Percentiles rank a stretch among this genome's conserved stretches.
These are phyloP conservation scores for Grammomys dolichurus DNA, from an alignment of 2,113 vertebrate genomes.

Conservation along the genomic window DNA sequence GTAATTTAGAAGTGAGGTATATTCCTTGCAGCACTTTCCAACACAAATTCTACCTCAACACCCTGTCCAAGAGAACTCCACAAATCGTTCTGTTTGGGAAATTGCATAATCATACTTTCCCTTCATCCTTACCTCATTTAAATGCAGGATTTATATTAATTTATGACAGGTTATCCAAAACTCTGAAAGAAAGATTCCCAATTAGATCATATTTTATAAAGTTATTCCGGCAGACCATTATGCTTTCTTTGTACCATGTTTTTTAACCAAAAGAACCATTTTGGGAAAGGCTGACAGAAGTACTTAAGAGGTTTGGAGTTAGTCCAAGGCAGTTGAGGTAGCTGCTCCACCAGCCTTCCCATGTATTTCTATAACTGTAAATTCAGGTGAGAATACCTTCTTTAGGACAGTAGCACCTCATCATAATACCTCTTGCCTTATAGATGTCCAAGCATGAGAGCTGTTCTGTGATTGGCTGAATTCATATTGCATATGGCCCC, in stretches of 20 bases:
- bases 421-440: not conserved
- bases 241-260: not conserved
- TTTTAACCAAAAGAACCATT: conserved; percentile 3
- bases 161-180: conserved; percentile 48
- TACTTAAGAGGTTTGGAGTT: not conserved
- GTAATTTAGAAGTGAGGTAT: conserved; percentile 47
- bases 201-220: conserved; percentile 6
- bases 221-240: conserved; percentile 27
- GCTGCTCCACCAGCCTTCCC: not conserved
- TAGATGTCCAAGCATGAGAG: not conserved
- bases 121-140: conserved; percentile 1
- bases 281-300: conserved; percentile 24
- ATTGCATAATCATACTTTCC: not conserved
- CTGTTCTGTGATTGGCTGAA: not conserved
- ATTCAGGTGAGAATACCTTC: not conserved
- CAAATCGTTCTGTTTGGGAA: conserved; percentile 12
- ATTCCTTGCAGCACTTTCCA: conserved; percentile 41
- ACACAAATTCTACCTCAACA: not conserved
- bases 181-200: not conserved
- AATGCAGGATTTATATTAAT: not conserved
- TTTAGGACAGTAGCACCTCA: not conserved
- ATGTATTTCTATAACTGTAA: not conserved
- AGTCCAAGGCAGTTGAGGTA: not conserved
- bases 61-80: not conserved
- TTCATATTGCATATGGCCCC: not conserved